Conservation (phyloP, 2,113 vertebrate species). For the Sterna hirundo region DNA sequence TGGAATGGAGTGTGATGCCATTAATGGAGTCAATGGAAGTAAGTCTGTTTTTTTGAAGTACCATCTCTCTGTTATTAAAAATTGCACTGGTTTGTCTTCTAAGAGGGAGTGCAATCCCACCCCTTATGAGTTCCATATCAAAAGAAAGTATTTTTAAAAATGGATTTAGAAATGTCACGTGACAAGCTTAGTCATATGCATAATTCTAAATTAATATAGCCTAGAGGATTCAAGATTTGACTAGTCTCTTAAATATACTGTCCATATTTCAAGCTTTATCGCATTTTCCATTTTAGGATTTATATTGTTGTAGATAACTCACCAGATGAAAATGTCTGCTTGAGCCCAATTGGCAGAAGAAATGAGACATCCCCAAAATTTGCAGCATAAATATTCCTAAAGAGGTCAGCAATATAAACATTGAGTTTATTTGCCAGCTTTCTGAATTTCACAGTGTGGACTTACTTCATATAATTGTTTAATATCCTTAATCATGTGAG, state of each 20-base stretch:
- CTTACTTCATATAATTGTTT: not conserved
- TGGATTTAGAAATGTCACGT: not conserved
- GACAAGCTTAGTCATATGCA: not conserved
- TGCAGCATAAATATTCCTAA: not conserved
- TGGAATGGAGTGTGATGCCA: slow-evolving; percentile 59
- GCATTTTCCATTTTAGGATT: not conserved
- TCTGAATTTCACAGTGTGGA: not conserved
- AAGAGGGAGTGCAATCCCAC: not conserved
- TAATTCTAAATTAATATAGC: not conserved
- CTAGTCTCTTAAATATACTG: not conserved
- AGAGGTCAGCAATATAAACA: not conserved
- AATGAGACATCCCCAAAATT: not conserved
- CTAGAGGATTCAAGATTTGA: not conserved
- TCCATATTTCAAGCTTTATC: not conserved
- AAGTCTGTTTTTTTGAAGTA: not conserved
- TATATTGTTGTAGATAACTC: not conserved
- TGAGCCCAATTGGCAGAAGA: slow-evolving; percentile 1
- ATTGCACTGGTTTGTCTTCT: not conserved
- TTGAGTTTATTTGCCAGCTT: not conserved
- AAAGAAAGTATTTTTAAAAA: not conserved
- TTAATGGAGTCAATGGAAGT: slow-evolving; percentile 84
- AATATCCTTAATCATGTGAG: not conserved
- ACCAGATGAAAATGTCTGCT: not conserved
- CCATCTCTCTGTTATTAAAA: not conserved
- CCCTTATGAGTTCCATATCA: not conserved